Evolutionary conservation across 2,797 vertebrate genomes (phyloP).

Genomic region (Trematomus bernacchii): DNA sequence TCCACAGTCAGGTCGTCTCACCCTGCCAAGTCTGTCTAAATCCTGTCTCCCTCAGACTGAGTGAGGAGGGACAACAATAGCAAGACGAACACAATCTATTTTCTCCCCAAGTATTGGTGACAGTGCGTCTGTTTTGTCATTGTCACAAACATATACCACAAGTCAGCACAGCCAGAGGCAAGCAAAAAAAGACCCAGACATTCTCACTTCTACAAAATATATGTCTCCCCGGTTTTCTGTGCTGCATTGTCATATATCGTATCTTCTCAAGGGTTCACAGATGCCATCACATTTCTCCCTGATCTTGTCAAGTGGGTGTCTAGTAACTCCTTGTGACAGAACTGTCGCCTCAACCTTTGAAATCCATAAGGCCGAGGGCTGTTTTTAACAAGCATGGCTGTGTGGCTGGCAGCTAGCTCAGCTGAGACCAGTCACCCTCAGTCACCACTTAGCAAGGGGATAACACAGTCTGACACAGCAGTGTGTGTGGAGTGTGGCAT

Average conservation of each 20-base stretch:
- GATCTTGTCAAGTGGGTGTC: conserved; percentile 62
- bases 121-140: conserved; percentile 61
- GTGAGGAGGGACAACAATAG: conserved; percentile 48
- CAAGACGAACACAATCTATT: conserved; percentile 57
- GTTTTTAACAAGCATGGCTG: conserved; percentile 52
- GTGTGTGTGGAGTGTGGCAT: conserved; percentile 9
- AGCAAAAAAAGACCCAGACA: conserved; percentile 28
- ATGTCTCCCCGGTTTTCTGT: conserved; percentile 38
- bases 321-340: conserved; percentile 65
- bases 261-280: conserved; percentile 57
- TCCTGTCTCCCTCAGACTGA: conserved; percentile 46
- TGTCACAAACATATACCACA: conserved; percentile 48
- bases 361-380: conserved; percentile 49
- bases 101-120: conserved; percentile 58
- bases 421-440: conserved; percentile 73
- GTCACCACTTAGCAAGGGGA: conserved; percentile 51
- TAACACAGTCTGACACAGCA: conserved; percentile 51
- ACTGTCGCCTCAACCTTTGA: conserved; percentile 59
- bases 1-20: conserved; percentile 58
- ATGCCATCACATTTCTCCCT: conserved; percentile 43
- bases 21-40: conserved; percentile 65
- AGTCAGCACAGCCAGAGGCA: conserved; percentile 40
- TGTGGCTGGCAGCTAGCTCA: conserved; percentile 67
- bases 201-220: conserved; percentile 43
- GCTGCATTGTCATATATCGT: conserved; percentile 59